Evolutionary conservation across 1,140 invertebrate species (phyloP), one percentile per base, ranked within the genome.

Genomic region (Drosophila mayri): DNA sequence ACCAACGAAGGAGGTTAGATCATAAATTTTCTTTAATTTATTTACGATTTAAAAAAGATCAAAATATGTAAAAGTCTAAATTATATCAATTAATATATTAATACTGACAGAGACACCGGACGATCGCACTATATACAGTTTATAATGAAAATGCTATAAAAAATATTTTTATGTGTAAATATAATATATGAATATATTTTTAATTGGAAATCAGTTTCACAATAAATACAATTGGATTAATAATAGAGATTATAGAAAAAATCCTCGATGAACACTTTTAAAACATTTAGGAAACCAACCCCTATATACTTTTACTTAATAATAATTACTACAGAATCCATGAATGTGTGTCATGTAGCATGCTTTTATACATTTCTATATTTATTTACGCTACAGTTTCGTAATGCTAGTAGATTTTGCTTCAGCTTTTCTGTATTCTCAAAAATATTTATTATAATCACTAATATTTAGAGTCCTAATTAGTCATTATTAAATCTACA

Each of bases 1-100:
- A 97, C 96, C 95, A 97, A 96, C 95, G 98, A 98, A 96, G 98
- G 97, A 97, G 97, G 96, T 97, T 92, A 92, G 91, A 86, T 35
- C 32, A 54, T 49, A 78, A 28, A 76, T 81, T 81, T 73, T 79
- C 66, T 76, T 82, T 78, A 73, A 74, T 37, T 81, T 65, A 64
- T 61, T 49, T 81, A 66, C 60, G 63, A 85, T 66, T 49, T 55
- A 63, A 79, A 54, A 35, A 30, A 16, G 16, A 28, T 25, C n/a
- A 30, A 72, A 68, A 55, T 67, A 67, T 73, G 40, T 58, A 70
- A 61, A 84, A 32, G 49, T 18, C 32, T 60, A 57, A 54, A 64
- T 40, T 38, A 59, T 67, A 67, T 43, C 38, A 40, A 30, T 14
- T 32, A 12, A 52, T 41, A 62, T 41, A 64, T 25, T 32, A 64